Evolutionary conservation across 1,140 invertebrate genomes (phyloP), one percentile per base, ranked within the genome.

Genomic region (Drosophila lowei): DNA sequence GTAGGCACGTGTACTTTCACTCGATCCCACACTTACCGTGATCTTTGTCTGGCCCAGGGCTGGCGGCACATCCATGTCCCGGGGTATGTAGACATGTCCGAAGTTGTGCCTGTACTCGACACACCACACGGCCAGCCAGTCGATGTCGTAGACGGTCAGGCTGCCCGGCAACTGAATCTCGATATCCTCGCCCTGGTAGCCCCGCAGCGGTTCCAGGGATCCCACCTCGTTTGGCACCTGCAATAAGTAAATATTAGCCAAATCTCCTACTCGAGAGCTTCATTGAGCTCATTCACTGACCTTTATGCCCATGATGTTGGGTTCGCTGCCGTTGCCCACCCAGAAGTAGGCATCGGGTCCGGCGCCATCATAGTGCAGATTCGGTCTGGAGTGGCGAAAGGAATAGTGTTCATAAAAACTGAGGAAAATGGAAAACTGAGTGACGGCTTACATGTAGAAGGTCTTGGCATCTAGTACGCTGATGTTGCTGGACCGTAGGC

Each of bases 91-190:
- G 1, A 98, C 97, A 73, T 98, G 96, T 0, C 97, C 97, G 80
- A 98, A 98, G 92, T 98, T 98, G 77, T 98, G 96, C 30, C 94
- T 93, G 90, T 96, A 97, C 89, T 95, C 93, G 7, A 97, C 94
- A 88, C 96, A 97, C 96, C 96, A 98, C 0, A 98, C 94, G 0
- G 96, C 93, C n/a, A 98, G 92, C 96, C 97, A 98, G 89, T 98
- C 96, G 54, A 98, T 97, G 90, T 98, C 96, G 90, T 97, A 96
- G 5, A 97, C 96, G 0, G 97, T 98, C 70, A 97, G 90, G 68
- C 96, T 95, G 13, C 94, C 95, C 0, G 97, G 97, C 42, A 98
- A 90, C 67, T 97, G 95, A 55, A 97, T 95, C 91, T 97, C 97
- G 41, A 98, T 97, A 90, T 98, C 97, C 90, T 98, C 96, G 0